Base-by-base conservation (phyloP, 1,140 invertebrate genomes). In the Parasteatoda tepidariorum region DNA sequence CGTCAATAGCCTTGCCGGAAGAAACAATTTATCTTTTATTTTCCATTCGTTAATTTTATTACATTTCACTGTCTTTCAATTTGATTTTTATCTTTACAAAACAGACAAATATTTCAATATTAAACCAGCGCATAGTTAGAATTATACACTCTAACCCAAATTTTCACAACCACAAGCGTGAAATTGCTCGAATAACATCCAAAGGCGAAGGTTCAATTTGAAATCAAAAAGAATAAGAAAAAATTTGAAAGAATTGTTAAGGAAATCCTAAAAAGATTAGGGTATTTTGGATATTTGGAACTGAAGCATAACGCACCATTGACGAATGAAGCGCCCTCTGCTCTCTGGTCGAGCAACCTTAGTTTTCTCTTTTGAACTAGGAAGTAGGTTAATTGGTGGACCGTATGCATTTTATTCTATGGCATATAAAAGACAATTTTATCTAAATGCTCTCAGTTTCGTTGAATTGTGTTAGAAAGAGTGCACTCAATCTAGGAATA, bases 311-410 rank as follows among this genome's bases (percentile, higher is more conserved):
- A 18, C 26, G 61, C 26, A 30, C 74, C 61, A 48, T 11, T 33
- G 22, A 30, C n/a, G 57, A 61, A 59, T 31, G 30, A 34, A 34
- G 33, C 71, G 61, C 74, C 74, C 24, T 57, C 38, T 28, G 13
- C 64, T 41, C 62, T 68, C 76, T 64, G 11, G 76, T 68, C 76
- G 22, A 54, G 30, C 76, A 79, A 79, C 76, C 76, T 57, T 38
- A 34, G 66, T 33, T 79, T 79, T 79, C 64, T 57, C 76, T 68
- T 67, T 79, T 67, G 41, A 79, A 79, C 62, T 79, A 68, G 64
- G 64, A 79, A 79, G 64, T 79, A 79, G 76, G 76, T 79, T 79
- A 79, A 79, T 79, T 79, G 76, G 41, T 15, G 34, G 73, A 68
- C 41, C 62, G 22, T 68, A 68, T 68, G 76, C 76, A 38, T 79